phyloP scores from a whole-genome alignment of 2,113 vertebrate genomes.

The Hiodon tergisus region DNA sequence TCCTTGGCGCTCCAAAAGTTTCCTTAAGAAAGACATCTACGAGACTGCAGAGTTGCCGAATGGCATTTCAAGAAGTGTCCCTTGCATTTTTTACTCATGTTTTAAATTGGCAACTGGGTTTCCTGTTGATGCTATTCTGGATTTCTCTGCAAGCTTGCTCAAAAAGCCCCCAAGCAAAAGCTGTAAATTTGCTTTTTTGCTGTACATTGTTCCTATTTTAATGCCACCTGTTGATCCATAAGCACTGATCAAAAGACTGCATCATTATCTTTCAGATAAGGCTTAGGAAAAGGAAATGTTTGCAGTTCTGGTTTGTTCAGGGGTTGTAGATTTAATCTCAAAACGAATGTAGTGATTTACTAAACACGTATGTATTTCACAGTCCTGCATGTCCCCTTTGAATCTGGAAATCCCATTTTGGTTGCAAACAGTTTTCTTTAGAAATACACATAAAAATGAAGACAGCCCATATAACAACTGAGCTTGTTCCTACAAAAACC shows the following conservation, averaged over 20 bases:
- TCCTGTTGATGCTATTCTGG: neutral
- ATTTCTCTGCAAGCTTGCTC: constrained; percentile 5
- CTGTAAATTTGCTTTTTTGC: neutral
- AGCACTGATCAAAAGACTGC: constrained; percentile 36
- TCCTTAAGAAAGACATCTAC: neutral
- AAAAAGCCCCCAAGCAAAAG: neutral
- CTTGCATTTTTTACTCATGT: no score
- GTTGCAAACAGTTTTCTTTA: no score
- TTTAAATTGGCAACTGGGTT: no score
- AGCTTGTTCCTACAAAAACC: neutral
- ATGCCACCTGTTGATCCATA: constrained; percentile 16
- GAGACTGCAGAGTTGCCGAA: no score
- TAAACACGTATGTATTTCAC: constrained; percentile 19
- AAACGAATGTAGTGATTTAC: constrained; percentile 11
- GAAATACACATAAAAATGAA: no score
- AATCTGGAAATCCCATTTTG: no score
- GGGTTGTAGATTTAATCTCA: constrained; percentile 1
- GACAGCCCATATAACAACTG: no score
- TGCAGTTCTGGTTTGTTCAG: constrained; percentile 22
- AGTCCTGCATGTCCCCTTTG: constrained; percentile 23
- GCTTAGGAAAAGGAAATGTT: constrained; percentile 31
- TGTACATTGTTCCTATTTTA: constrained; percentile 41
- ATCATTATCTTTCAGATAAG: constrained; percentile 27
- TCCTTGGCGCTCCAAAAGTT: neutral
- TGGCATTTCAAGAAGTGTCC: neutral